Evolutionary conservation across 1,140 invertebrate species (phyloP).

Genomic region (Drosophila neocordata): DNA sequence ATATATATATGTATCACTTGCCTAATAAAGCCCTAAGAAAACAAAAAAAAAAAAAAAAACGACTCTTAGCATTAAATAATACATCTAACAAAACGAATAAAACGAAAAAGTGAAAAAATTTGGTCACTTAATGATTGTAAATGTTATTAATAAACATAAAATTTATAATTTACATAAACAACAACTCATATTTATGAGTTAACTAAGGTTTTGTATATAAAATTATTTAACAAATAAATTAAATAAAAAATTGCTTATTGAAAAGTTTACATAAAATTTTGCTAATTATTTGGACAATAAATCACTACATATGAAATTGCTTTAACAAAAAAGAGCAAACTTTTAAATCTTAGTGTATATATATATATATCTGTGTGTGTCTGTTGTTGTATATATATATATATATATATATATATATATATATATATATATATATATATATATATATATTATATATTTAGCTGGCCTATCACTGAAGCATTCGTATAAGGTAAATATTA

Average conservation of each 20-base stretch:
- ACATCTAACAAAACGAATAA: not conserved
- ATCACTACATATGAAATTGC: conserved; percentile 55
- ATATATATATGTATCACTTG: conserved; percentile 53
- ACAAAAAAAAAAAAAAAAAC: conserved; percentile 16
- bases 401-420: conserved; percentile 51
- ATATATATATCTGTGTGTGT: conserved; percentile 40
- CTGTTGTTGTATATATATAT: conserved; percentile 39
- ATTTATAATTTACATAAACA: conserved; percentile 60
- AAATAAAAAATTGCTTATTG: conserved; percentile 40
- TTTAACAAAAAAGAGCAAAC: conserved; percentile 46
- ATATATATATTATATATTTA: conserved; percentile 58
- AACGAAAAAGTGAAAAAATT: conserved; percentile 21
- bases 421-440: conserved; percentile 49
- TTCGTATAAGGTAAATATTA: not conserved
- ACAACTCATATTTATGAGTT: conserved; percentile 46
- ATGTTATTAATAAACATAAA: conserved; percentile 58
- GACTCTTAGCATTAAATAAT: not conserved
- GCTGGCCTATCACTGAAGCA: conserved; percentile 49
- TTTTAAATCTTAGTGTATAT: conserved; percentile 61
- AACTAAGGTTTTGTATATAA: conserved; percentile 60
- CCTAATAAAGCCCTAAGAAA: conserved; percentile 26
- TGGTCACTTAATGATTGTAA: conserved; percentile 40
- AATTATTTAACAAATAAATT: conserved; percentile 73
- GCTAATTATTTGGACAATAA: conserved; percentile 72
- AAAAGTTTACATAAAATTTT: conserved; percentile 38